These are phyloP conservation scores for Acanthurus lineatus DNA, from an alignment of 2,797 vertebrate species.

Conservation along the genomic window DNA sequence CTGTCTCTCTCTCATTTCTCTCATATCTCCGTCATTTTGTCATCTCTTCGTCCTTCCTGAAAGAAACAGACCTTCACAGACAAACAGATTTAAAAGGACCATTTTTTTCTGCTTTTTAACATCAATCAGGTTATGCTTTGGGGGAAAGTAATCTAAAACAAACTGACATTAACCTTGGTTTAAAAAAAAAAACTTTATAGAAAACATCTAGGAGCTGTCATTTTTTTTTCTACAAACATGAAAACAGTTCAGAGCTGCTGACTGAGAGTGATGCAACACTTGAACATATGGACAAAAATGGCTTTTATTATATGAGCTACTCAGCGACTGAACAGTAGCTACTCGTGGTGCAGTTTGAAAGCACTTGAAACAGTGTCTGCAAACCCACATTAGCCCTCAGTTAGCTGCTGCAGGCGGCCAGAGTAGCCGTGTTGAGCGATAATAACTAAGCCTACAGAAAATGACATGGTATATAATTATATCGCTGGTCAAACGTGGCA, in stretches of 20 bases:
- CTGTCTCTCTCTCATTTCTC: not conserved
- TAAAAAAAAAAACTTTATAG: not conserved
- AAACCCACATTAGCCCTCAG: constrained; percentile 3
- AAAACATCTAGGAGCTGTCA: constrained; percentile 22
- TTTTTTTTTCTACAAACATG: not conserved
- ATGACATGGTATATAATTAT: constrained; percentile 38
- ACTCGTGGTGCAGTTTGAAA: constrained; percentile 16
- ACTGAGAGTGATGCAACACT: constrained; percentile 6
- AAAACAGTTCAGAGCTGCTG: not conserved
- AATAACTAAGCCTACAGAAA: constrained; percentile 16
- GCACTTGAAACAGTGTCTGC: constrained; percentile 14
- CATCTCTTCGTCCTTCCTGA: not conserved
- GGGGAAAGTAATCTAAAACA: constrained; percentile 1
- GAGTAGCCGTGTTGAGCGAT: not conserved
- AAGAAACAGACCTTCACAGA: not conserved
- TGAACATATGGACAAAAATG: constrained; percentile 17
- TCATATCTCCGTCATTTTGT: not conserved
- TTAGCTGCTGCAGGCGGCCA: not conserved
- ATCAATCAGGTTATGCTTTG: constrained; percentile 24
- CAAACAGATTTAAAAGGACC: constrained; percentile 17
- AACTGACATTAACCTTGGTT: not conserved
- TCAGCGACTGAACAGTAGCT: constrained; percentile 38
- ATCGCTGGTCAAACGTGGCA: constrained; percentile 31
- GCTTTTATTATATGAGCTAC: constrained; percentile 26
- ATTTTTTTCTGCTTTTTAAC: constrained; percentile 23